Percentiles rank a stretch among this genome's conserved stretches.
These are phyloP conservation scores for Hymenochirus boettgeri DNA, from an alignment of 2,113 vertebrate species.

Conservation along the genomic window DNA sequence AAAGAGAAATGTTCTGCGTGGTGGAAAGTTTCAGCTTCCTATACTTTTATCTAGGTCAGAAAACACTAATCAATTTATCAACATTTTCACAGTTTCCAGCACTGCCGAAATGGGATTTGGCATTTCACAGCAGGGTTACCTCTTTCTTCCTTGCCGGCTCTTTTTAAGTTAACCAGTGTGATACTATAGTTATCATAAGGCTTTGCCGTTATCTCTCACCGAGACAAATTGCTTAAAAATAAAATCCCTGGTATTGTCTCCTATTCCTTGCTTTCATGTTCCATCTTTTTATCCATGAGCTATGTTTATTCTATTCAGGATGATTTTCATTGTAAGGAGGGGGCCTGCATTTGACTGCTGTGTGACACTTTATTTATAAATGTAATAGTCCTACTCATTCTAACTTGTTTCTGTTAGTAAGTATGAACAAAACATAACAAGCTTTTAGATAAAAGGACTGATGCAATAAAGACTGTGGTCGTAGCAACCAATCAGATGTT, in stretches of 20 bases:
- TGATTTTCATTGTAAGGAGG: background rate
- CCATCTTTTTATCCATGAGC: slow-evolving; percentile 4
- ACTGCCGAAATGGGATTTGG: slow-evolving; percentile 15
- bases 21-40: slow-evolving; percentile 4
- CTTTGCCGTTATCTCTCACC: slow-evolving; percentile 34
- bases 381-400: no score
- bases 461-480: no score
- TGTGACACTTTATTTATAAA: background rate
- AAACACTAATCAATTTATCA: slow-evolving; percentile 34
- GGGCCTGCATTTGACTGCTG: background rate
- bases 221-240: slow-evolving; percentile 37
- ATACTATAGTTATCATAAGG: slow-evolving; percentile 24
- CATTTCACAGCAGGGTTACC: slow-evolving; percentile 15
- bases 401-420: no score
- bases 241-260: slow-evolving; percentile 21
- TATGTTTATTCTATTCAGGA: background rate
- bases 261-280: slow-evolving; percentile 13
- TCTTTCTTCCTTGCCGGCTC: slow-evolving; percentile 35
- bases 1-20: background rate
- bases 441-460: no score
- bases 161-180: slow-evolving; percentile 34
- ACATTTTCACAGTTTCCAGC: slow-evolving; percentile 24
- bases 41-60: slow-evolving; percentile 33
- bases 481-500: no score
- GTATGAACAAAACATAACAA: no score